These are phyloP conservation scores for Chloroceryle amazona DNA, from an alignment of 2,797 vertebrate genomes.

Conservation along the genomic window DNA sequence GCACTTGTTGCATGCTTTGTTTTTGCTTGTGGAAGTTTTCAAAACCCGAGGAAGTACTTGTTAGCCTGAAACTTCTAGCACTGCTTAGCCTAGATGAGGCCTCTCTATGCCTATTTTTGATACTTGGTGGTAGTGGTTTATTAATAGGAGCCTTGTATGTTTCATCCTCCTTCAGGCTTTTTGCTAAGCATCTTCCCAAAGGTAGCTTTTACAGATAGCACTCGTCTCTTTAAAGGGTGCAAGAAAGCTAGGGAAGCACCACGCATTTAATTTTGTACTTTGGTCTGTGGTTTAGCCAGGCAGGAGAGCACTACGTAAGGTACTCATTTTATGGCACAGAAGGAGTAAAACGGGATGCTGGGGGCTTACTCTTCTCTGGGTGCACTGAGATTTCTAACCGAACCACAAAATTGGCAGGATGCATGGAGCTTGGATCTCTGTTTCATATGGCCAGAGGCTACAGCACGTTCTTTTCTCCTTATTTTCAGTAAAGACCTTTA, in stretches of 20 bases:
- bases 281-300: neutral
- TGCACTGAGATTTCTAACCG: neutral
- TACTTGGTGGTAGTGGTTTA: neutral
- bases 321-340: neutral
- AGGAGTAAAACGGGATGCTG: neutral
- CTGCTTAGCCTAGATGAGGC: neutral
- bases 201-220: neutral
- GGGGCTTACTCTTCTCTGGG: neutral
- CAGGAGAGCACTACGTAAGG: neutral
- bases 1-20: neutral
- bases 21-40: neutral
- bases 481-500: neutral
- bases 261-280: rapidly evolving
- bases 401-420: neutral
- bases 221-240: neutral
- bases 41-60: neutral
- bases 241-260: neutral
- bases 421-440: neutral
- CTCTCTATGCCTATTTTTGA: neutral
- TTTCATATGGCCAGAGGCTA: neutral
- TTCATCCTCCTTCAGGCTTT: neutral
- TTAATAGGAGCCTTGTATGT: neutral
- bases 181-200: neutral
- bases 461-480: neutral
- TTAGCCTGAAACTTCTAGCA: neutral